Evolutionary conservation across 2,888 invertebrate species (phyloP), one percentile per base, ranked within the genome.

Genomic region (Microplitis deprimator): DNA sequence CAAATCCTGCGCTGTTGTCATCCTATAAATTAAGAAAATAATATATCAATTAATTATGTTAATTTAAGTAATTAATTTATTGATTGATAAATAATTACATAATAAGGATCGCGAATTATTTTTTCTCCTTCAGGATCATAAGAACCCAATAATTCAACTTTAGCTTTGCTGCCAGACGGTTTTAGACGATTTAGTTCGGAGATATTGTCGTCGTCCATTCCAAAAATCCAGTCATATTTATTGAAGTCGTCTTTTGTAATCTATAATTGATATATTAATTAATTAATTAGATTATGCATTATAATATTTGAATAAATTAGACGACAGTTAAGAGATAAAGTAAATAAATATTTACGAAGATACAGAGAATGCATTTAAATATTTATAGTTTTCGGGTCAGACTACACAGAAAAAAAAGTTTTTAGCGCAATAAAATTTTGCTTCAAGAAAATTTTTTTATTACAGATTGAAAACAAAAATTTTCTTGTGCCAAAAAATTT

Each of bases 151-250:
- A 97, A 91, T 29, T 95, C 91, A 62, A 98, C 91, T 87, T 94
- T 93, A 0, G 97, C 96, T 86, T 92, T 94, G 77, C 92, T 91
- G 38, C 91, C 91, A 74, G 91, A 89, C 0, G 96, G 95, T 50
- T 94, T 93, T 83, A 92, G 90, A 40, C 90, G 90, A 59, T 92
- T 92, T 75, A 96, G 90, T 82, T 94, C 93, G 6, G 88, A 89
- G 91, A 98, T 96, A 87, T 98, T 98, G 13, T 93, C 93, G 76
- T 96, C 92, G 89, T 98, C 98, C 98, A 98, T 98, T 6, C 98
- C 98, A 91, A 98, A 97, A 83, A 98, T 97, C 88, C 93, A 96
- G 90, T 98, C 95, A 89, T 95, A 98, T 10, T 93, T 91, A 8
- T 91, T 88, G 85, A 96, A 98, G 87, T 98, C 98, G 17, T 92